Base-by-base conservation (phyloP, 2,797 vertebrate species). In the Aeoliscus strigatus region DNA sequence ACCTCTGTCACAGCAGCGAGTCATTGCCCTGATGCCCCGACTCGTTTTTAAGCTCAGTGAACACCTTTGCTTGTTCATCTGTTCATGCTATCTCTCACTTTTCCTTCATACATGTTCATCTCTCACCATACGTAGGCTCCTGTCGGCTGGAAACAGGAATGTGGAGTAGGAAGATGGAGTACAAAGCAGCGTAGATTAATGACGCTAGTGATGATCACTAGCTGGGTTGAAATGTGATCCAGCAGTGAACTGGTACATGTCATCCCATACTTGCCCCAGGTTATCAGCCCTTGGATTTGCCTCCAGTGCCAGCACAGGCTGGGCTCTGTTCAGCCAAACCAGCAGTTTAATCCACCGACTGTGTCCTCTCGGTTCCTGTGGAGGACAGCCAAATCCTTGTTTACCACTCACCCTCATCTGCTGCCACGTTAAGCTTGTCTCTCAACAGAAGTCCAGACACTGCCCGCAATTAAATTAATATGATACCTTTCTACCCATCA, bases 381-480 rank as follows among this genome's bases (percentile, higher is more conserved):
- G 77, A 76, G 76, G 73, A 53, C 73, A 38, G 76, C 73, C 81
- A 84, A 74, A 71, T 77, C 74, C 70, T 66, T 75, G 64, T 80
- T 82, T 84, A 80, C 77, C 71, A 62, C 62, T 42, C 69, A 61
- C 76, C 51, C 63, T 80, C 79, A 73, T 79, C 79, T 82, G 78
- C 71, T 66, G 60, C 52, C 59, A 40, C 59, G 66, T 72, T 82
- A 81, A 76, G 63, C 68, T 64, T 12, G 65, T 73, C 76, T 79
- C 64, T 58, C 61, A 73, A 63, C 73, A 75, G 54, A 68, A 62
- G 66, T 49, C 43, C 44, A 27, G 35, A 65, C 66, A 60, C 51
- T 12, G 60, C 31, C 51, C 61, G 72, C 68, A 77, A 77, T 82
- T 79, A 76, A 81, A 84, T 79, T 80, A 84, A 85, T 74, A 79